A percentile compares a stretch with the other conserved stretches of the same genome.
phyloP scores from a whole-genome alignment of 2,888 invertebrate species.

The Yponomeuta evonymella region DNA sequence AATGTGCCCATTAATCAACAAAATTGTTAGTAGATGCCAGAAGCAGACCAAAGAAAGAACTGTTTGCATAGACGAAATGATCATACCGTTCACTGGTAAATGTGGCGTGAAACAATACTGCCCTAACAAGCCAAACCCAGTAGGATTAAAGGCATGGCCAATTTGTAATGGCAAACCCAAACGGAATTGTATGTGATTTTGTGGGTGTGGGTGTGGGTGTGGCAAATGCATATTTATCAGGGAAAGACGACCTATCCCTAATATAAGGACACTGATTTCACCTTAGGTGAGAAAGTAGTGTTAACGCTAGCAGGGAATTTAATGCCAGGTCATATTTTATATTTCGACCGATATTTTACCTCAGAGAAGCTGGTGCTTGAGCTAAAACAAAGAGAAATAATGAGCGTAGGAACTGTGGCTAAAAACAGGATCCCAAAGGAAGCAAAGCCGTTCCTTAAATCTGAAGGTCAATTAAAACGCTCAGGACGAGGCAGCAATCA shows the following conservation, averaged over 20 bases:
- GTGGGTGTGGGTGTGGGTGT: too few species aligned
- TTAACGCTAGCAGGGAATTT: conserved; percentile 16
- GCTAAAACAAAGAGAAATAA: conserved; percentile 10
- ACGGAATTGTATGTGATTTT: conserved; percentile 11
- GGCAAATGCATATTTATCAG: conserved; percentile 6
- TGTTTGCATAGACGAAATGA: conserved; percentile 10
- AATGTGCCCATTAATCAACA: conserved; percentile 5
- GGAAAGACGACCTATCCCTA: conserved; percentile 13
- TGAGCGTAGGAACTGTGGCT: background rate
- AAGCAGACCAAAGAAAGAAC: background rate
- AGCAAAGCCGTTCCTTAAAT: too few species aligned
- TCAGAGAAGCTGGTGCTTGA: conserved; percentile 15
- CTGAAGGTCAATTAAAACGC: too few species aligned
- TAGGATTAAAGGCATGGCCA: conserved; percentile 5
- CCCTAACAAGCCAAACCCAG: conserved; percentile 14
- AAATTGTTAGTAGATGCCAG: background rate
- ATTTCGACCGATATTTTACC: conserved; percentile 22
- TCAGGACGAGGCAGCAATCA: too few species aligned
- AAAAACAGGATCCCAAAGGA: too few species aligned
- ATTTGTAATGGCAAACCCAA: conserved; percentile 12
- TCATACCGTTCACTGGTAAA: conserved; percentile 9
- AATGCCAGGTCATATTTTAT: conserved; percentile 22
- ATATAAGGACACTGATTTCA: conserved; percentile 3
- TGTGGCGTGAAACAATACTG: conserved; percentile 15
- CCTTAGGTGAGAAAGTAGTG: conserved; percentile 3